Evolutionary conservation across 2,113 vertebrate genomes (phyloP).

Genomic region (Paratilapia polleni): DNA sequence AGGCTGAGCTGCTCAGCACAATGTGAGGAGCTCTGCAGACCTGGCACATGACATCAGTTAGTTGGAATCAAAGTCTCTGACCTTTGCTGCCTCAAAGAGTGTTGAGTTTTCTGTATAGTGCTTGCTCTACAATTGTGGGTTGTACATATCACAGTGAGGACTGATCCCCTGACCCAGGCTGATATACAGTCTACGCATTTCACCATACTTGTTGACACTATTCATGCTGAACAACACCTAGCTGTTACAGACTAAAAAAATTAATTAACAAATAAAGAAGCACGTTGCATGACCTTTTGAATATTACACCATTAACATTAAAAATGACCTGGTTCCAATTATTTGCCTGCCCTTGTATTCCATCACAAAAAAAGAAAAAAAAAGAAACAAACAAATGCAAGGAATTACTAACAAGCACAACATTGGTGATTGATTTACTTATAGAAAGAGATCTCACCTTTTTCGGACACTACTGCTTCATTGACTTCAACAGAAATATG

Average conservation of each 20-base stretch:
- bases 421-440: background rate
- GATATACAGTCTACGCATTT: conserved; percentile 7
- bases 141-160: conserved; percentile 49
- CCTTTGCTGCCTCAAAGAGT: conserved; percentile 63
- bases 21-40: conserved; percentile 32
- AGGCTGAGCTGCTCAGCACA: conserved; percentile 45
- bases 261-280: background rate
- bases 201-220: conserved; percentile 1
- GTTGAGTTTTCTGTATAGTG: conserved; percentile 13
- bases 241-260: conserved; percentile 42
- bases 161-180: conserved; percentile 51
- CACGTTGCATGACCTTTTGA: conserved; percentile 40
- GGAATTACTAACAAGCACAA: background rate
- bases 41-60: conserved; percentile 64
- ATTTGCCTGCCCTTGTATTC: background rate
- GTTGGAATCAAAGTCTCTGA: conserved; percentile 64
- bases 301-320: conserved; percentile 2
- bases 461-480: background rate
- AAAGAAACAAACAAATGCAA: too few relatives aligned
- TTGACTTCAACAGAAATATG: background rate
- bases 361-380: background rate
- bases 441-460: background rate
- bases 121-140: conserved; percentile 29
- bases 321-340: conserved; percentile 37
- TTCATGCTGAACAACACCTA: conserved; percentile 31